Evolutionary conservation across 2,888 invertebrate genomes (phyloP), one percentile per base, ranked within the genome.

Genomic region (Limnephilus marmoratus): DNA sequence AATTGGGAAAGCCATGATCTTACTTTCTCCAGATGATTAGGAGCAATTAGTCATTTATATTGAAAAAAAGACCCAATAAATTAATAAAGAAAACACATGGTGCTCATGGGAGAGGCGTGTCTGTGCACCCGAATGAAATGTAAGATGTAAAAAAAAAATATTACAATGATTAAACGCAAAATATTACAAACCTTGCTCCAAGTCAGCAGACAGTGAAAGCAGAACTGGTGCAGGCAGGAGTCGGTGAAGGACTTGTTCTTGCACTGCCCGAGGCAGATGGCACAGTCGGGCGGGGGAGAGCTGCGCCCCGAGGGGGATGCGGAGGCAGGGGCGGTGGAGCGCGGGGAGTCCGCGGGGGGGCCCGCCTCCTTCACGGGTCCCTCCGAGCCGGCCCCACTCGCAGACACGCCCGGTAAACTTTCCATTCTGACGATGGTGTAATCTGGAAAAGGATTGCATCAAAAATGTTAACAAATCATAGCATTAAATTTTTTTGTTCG

Each of bases 151-250:
- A 12, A 45, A 41, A 45, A 45, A 45, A 45, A 2, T 45, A n/a
- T n/a, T n/a, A 0, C 11, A 45, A 45, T 45, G 45, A 11, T 45
- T 45, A 24, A 68, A 68, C n/a, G 24, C 68, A 68, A 68, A 53
- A 68, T 7, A 68, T 24, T n/a, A 68, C 80, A 12, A 3, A 97
- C 98, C 96, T 98, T 99, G 91, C 99, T 99, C 99, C 99, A 99
- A 94, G 98, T 98, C 93, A 98, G 95, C 53, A 99, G 96, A 95
- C 99, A 99, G 94, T 97, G 97, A 95, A 99, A 99, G 95, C 99
- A 99, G 95, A 99, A 99, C 95, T 98, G 98, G 95, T 99, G 99
- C 95, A 98, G 97, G 95, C 99, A 99, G 90, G 98, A 98, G 95
- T 99, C 98, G 0, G 99, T 98, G 95, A 98, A 98, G 49, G 98